Evolutionary conservation across 2,888 invertebrate genomes (phyloP).

Genomic region (Parnassius smintheus): DNA sequence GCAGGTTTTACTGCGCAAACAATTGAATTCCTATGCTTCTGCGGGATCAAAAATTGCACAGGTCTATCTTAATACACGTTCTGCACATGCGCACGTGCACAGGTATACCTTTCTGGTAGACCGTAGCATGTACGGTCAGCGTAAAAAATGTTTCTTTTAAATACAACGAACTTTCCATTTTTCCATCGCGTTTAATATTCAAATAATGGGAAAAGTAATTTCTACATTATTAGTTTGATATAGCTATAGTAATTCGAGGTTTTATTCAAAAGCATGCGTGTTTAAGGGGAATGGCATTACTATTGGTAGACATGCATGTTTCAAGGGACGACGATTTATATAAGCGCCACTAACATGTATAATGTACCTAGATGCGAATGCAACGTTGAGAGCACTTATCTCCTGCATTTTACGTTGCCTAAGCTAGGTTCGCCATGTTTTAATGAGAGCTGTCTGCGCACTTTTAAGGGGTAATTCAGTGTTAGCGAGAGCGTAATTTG

Average conservation of each 20-base stretch:
- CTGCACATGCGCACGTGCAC: too few species aligned
- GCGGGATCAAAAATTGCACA: too few species aligned
- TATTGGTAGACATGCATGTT: conserved; percentile 71
- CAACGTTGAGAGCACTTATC: conserved; percentile 24
- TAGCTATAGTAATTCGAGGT: conserved; percentile 43
- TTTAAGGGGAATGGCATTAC: conserved; percentile 49
- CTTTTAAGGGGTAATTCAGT: conserved; percentile 28
- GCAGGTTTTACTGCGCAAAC: too few species aligned
- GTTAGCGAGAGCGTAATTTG: conserved; percentile 27
- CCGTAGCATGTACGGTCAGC: background rate
- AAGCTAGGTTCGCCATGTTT: conserved; percentile 24
- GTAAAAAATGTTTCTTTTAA: conserved; percentile 1
- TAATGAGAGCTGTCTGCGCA: conserved; percentile 27
- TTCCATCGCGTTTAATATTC: background rate
- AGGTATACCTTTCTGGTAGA: too few species aligned
- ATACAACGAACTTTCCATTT: background rate
- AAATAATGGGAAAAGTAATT: conserved; percentile 8
- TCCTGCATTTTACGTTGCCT: conserved; percentile 27
- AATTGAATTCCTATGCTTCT: too few species aligned
- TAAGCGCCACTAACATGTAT: conserved; percentile 20
- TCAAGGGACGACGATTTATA: conserved; percentile 39
- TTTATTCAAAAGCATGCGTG: conserved; percentile 68
- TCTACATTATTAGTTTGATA: conserved; percentile 13
- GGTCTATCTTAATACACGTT: too few species aligned
- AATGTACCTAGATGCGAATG: conserved; percentile 21